These are phyloP conservation scores for Tricholaema leucomelas DNA, from an alignment of 2,113 vertebrate genomes.

Conservation along the genomic window DNA sequence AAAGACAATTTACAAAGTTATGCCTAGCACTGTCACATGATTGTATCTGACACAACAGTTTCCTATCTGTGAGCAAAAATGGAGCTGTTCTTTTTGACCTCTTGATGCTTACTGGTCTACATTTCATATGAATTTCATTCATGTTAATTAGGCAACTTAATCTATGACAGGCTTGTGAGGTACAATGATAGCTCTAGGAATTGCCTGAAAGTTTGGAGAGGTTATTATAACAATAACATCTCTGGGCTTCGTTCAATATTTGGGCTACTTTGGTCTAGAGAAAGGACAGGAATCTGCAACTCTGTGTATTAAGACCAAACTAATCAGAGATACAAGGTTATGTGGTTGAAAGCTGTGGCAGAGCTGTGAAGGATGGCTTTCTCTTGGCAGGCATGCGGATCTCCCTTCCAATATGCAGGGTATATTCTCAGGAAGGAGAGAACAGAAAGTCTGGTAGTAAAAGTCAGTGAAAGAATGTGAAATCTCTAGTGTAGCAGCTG, in stretches of 20 bases:
- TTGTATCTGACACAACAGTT: not conserved
- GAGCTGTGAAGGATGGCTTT: not conserved
- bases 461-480: not conserved
- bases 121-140: not conserved
- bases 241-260: not conserved
- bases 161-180: not conserved
- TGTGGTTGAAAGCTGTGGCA: not conserved
- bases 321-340: not conserved
- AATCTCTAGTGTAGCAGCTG: not conserved
- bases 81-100: not conserved
- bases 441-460: not conserved
- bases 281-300: not conserved
- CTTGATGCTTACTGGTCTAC: not conserved
- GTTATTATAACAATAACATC: not conserved
- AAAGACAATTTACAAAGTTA: not conserved
- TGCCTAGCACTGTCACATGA: fast-evolving
- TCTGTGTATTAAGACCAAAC: not conserved
- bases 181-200: not conserved
- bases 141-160: not conserved
- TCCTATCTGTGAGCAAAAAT: not conserved
- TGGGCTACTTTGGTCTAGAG: not conserved
- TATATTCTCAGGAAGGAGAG: not conserved
- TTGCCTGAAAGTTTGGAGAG: not conserved
- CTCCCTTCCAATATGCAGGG: not conserved
- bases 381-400: not conserved